These are phyloP conservation scores for Erpetoichthys calabaricus DNA, from an alignment of 2,797 vertebrate species.

Conservation along the genomic window DNA sequence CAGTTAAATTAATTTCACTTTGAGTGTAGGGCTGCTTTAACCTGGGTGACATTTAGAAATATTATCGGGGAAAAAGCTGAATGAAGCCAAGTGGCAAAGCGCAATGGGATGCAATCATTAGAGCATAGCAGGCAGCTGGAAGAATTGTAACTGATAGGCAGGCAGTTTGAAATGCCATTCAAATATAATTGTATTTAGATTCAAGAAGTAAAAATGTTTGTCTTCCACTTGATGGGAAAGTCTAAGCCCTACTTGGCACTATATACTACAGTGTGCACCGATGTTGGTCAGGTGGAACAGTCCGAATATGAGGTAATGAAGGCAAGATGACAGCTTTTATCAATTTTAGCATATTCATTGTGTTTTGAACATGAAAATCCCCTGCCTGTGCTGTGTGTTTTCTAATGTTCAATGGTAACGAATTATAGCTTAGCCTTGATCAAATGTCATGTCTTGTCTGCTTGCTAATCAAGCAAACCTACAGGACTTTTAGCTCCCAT, in stretches of 20 bases:
- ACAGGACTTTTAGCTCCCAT: too few species aligned
- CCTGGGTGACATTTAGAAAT: slow-evolving; percentile 45
- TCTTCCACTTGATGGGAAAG: background rate
- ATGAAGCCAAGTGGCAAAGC: slow-evolving; percentile 30
- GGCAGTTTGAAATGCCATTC: slow-evolving; percentile 9
- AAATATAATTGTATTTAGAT: slow-evolving; percentile 14
- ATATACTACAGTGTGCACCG: background rate
- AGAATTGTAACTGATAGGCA: slow-evolving; percentile 11
- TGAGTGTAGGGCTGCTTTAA: slow-evolving; percentile 41
- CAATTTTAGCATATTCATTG: too few species aligned
- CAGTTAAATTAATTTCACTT: slow-evolving; percentile 57
- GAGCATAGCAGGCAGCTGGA: slow-evolving; percentile 26
- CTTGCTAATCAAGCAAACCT: too few species aligned
- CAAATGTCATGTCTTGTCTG: too few species aligned
- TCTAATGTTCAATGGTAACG: too few species aligned
- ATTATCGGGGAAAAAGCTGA: slow-evolving; percentile 31
- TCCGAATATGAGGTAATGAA: too few species aligned
- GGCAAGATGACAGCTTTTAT: too few species aligned
- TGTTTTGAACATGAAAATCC: too few species aligned
- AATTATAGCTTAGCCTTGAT: too few species aligned
- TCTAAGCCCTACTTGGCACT: background rate
- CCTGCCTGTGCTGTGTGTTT: too few species aligned
- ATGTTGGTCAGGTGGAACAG: too few species aligned
- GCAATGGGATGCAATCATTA: slow-evolving; percentile 22
- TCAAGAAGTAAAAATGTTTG: slow-evolving; percentile 5